Evolutionary conservation across 2,888 invertebrate genomes (phyloP), one percentile per base, ranked within the genome.

Genomic region (Eulithis prunata): DNA sequence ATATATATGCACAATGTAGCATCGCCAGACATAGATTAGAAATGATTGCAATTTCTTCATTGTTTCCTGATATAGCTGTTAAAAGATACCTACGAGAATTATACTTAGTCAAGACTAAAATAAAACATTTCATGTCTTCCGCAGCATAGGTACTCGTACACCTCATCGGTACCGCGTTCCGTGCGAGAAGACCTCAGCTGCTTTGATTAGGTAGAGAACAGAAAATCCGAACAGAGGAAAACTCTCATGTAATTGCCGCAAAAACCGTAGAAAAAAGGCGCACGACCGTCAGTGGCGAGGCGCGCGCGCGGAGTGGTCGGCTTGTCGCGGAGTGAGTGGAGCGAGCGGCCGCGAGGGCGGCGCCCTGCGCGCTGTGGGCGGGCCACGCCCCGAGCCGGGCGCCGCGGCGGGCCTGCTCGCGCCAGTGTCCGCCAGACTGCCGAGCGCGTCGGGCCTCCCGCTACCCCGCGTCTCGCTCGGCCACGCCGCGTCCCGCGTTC

Each of bases 361-460:
- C 21, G 21, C 52, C 78, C 10, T 7, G 13, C 47, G 14, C 28
- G 49, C 14, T 4, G 32, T 74, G 74, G 70, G 62, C 66, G 78
- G 67, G 83, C 80, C 81, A 73, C 80, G 83, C 82, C 82, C 82
- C 80, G 87, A 90, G 88, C 82, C 81, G 75, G 83, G 1, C 83
- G 75, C 80, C 80, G 49, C 49, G 81, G 70, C 78, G 73, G 5
- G 61, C 76, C 82, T 14, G 21, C 49, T 49, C 88, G 86, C 90
- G 91, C 86, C 93, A 93, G 93, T 92, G 91, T 91, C 91, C 90
- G 90, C 86, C 90, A 89, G 90, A 91, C 91, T 86, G 91, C 90
- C 93, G 93, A 92, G 93, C 93, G 91, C 91, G 88, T 86, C 93
- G 94, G 94, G 93, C 93, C 89, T 88, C 90, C 90, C 90, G 91